Evolutionary conservation across 2,888 invertebrate species (phyloP).

Genomic region (Smittia sp.): DNA sequence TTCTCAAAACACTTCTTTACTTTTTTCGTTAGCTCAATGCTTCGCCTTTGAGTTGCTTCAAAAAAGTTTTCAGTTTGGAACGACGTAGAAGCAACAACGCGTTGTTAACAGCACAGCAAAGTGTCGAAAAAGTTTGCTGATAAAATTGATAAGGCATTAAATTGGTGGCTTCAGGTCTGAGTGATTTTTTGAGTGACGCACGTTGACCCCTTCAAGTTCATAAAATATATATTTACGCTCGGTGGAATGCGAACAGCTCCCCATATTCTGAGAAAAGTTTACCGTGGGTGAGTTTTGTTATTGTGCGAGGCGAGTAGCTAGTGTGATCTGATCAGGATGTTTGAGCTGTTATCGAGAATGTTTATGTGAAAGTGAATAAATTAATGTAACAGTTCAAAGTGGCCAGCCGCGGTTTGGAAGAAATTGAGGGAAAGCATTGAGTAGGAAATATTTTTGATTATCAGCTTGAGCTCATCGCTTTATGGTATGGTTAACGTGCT

Average conservation of each 20-base stretch:
- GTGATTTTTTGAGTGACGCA: background rate
- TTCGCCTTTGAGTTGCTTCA: background rate
- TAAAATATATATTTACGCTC: background rate
- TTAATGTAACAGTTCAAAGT: too few species aligned
- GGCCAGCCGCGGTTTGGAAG: too few species aligned
- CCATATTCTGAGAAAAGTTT: background rate
- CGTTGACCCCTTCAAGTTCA: background rate
- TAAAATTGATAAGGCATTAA: background rate
- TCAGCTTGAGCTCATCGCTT: too few species aligned
- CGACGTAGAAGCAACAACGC: conserved; percentile 32
- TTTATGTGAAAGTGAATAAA: too few species aligned
- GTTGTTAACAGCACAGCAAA: background rate
- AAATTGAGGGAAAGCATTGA: too few species aligned
- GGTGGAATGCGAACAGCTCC: background rate
- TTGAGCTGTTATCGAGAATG: too few species aligned
- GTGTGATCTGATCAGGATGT: background rate
- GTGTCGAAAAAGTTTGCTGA: background rate
- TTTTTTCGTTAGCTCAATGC: background rate
- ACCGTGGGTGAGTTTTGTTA: background rate
- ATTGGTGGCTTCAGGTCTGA: background rate
- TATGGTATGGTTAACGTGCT: too few species aligned
- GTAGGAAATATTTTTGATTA: too few species aligned
- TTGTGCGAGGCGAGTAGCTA: background rate
- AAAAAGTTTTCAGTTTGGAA: conserved; percentile 33
- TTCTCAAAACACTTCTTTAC: background rate